These are phyloP conservation scores for Onthophagus taurus DNA, from an alignment of 1,140 invertebrate species.

Conservation along the genomic window DNA sequence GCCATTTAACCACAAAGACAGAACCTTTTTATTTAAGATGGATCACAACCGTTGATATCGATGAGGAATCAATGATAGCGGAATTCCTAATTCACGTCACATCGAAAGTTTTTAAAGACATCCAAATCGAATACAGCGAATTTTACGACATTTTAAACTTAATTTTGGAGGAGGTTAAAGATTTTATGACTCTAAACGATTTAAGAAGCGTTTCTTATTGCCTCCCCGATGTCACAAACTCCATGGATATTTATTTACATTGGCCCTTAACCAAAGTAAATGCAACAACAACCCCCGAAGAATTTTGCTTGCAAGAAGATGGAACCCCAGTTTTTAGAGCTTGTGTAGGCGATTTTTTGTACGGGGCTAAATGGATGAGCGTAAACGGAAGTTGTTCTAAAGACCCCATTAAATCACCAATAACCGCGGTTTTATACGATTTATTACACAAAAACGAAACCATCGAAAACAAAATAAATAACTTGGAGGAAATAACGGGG, in stretches of 20 bases:
- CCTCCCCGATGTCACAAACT: not conserved
- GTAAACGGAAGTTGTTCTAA: slow-evolving; percentile 1
- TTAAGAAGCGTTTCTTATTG: slow-evolving; percentile 8
- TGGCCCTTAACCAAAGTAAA: slow-evolving; percentile 9
- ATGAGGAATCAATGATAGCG: not conserved
- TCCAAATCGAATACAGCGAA: slow-evolving; percentile 2
- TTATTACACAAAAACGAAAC: not conserved
- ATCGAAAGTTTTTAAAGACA: not conserved
- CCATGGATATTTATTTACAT: not conserved
- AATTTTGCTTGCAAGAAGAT: slow-evolving; percentile 10
- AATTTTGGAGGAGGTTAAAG: not conserved
- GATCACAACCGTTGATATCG: not conserved
- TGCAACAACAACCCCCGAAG: slow-evolving; percentile 1
- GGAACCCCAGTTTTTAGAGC: slow-evolving; percentile 2
- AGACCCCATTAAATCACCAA: not conserved
- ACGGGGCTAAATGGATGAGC: slow-evolving; percentile 8
- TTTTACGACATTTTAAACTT: not conserved
- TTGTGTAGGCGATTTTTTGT: slow-evolving; percentile 9
- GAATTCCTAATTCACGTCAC: slow-evolving; percentile 6
- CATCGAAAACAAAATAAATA: not conserved
- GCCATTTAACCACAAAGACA: not conserved
- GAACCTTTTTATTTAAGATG: slow-evolving; percentile 2
- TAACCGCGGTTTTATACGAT: slow-evolving; percentile 1
- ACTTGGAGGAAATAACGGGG: slow-evolving; percentile 1
- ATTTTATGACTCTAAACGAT: not conserved